Evolutionary conservation across 2,888 invertebrate genomes (phyloP), one percentile per base, ranked within the genome.

Genomic region (Philereme vetulata): DNA sequence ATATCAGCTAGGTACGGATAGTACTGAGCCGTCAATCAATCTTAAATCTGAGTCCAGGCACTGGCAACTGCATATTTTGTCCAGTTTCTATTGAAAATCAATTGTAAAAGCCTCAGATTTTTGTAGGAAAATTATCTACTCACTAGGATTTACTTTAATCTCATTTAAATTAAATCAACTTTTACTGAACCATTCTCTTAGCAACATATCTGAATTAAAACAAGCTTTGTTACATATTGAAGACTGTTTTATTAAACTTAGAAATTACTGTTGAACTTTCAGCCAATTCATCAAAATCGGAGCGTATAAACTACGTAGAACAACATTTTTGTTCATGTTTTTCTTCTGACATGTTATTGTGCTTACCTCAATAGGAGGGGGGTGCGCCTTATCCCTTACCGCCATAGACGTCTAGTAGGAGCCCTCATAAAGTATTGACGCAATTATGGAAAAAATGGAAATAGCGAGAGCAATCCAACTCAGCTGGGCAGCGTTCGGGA

Each of bases 261-360:
- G 34, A 45, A 33, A n/a, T 49, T 45, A 54, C 35, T 51, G 54
- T 54, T 60, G 50, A 50, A 40, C 49, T 57, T 62, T 35, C 48
- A 48, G 58, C 40, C 47, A 62, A 58, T 58, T 55, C 51, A 63
- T 68, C 61, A 64, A 61, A 66, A 64, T 61, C 52, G 56, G 51
- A 56, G 60, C 58, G 47, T 60, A 49, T 56, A 52, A 68, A 68
- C 60, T 63, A 51, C 56, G 58, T 34, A 47, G 54, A 53, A 57
- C 56, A 61, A 62, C 62, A 61, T 66, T 67, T 65, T 69, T 64
- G 67, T 67, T 64, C 65, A 56, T 67, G 66, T 70, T 70, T 67
- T 70, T 70, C 69, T 70, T 67, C 53, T 48, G 63, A 63, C 54
- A 65, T 70, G 64, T 66, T 67, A 65, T 70, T 70, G 65, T 66